Base-by-base conservation (phyloP, 2,888 invertebrate genomes). In the Autographa gamma region DNA sequence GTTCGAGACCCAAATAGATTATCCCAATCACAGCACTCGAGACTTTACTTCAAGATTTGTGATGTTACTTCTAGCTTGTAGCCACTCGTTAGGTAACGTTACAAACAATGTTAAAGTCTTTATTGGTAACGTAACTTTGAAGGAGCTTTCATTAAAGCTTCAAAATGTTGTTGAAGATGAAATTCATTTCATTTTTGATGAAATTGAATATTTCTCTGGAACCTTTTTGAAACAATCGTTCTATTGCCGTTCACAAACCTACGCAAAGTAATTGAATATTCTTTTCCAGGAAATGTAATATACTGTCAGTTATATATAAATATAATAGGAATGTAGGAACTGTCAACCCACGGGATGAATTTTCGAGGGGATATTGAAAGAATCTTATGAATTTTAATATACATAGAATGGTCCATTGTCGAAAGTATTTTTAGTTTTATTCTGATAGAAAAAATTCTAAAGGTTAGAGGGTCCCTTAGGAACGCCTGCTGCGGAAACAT, bases 11-110 rank as follows among this genome's bases (percentile, higher is more conserved):
- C 25, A 60, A 63, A 63, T 60, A 63, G 63, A 62, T 67, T 61
- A 61, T 61, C 54, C 41, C 60, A 61, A 67, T 61, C 54, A 67
- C 41, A 38, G 59, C 59, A 48, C 48, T 48, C n/a, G 48, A 38
- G 31, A 43, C 43, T 18, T 59, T 41, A 11, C 43, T 48, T 38
- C 52, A 13, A 60, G 54, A 63, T 66, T 63, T 63, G 66, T 63
- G 14, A 60, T 8, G n/a, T 14, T 43, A 43, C 48, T 48, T 5
- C 48, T n/a, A 48, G 5, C n/a, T 38, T 8, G 38, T 38, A 6
- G 6, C n/a, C 7, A n/a, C 48, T 48, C 48, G n/a, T 48, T n/a
- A 48, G n/a, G n/a, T n/a, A 48, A n/a, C 48, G 14, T n/a, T 7
- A n/a, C 48, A 48, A 48, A 48, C 48, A 48, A 48, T 48, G 48